Base-by-base conservation (phyloP, 1,140 invertebrate species). In the Lethocerus indicus region DNA sequence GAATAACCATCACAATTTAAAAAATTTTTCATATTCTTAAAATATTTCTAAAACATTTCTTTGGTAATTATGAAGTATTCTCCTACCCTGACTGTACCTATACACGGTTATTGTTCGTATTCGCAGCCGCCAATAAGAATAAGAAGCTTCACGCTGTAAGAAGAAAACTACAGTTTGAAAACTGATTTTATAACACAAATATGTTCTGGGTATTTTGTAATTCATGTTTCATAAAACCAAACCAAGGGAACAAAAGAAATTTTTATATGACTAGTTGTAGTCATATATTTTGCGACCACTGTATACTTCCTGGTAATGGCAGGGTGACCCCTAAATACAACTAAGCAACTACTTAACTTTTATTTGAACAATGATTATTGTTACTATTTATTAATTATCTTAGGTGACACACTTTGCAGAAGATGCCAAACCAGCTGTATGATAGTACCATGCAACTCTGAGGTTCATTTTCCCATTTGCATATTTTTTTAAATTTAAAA, bases 111-210 rank as follows among this genome's bases (percentile, higher is more conserved):
- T 12, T 44, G 21, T 12, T 21, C 67, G 63, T 52, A 65, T 67
- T 59, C 64, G 64, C 50, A 67, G 66, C 53, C 64, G 67, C 57
- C 65, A 67, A 57, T 59, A 62, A 51, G 41, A 7, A 36, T n/a
- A n/a, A n/a, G n/a, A n/a, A n/a, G n/a, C n/a, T n/a, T n/a, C n/a
- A n/a, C n/a, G n/a, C n/a, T n/a, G n/a, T n/a, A n/a, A n/a, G n/a
- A n/a, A n/a, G n/a, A n/a, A n/a, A n/a, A n/a, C n/a, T n/a, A n/a
- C n/a, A n/a, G n/a, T n/a, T n/a, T n/a, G n/a, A n/a, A n/a, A n/a
- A n/a, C n/a, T n/a, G n/a, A n/a, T n/a, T n/a, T n/a, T n/a, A n/a
- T n/a, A n/a, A n/a, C n/a, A n/a, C n/a, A 45, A 39, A 5, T 39
- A 53, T 52, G 47, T 37, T 35, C 45, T 56, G 35, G 41, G 39